A percentile compares a stretch with the other conserved stretches of the same genome.
These are phyloP conservation scores for Rhinopomastus cyanomelas DNA, from an alignment of 2,113 vertebrate species.

Conservation along the genomic window DNA sequence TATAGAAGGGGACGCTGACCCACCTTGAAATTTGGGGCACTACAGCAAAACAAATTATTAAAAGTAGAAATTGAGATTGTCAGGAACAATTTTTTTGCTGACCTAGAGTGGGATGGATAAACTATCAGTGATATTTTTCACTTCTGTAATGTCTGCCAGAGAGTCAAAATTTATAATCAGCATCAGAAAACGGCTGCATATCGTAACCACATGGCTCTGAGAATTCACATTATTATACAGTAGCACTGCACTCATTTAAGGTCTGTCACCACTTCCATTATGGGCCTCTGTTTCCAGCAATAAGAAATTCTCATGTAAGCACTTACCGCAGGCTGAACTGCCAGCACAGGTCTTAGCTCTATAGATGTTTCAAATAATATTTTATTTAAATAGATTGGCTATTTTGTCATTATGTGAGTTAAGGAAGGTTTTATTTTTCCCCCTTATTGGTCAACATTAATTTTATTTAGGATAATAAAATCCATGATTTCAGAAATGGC, in stretches of 20 bases:
- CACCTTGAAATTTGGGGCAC: background rate
- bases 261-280: slow-evolving; percentile 59
- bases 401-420: background rate
- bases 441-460: background rate
- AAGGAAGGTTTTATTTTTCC: background rate
- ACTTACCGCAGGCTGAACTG: background rate
- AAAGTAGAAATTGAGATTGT: background rate
- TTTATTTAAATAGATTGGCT: background rate
- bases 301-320: slow-evolving; percentile 7
- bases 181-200: slow-evolving; percentile 27
- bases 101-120: slow-evolving; percentile 8
- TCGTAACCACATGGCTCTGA: slow-evolving; percentile 60
- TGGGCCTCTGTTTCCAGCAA: slow-evolving; percentile 13
- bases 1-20: background rate
- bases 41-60: slow-evolving; percentile 15
- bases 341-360: background rate
- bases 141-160: slow-evolving; percentile 33
- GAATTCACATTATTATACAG: slow-evolving; percentile 54
- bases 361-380: background rate
- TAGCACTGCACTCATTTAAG: slow-evolving; percentile 57
- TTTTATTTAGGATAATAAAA: slow-evolving; percentile 15
- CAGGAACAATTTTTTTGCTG: slow-evolving; percentile 6
- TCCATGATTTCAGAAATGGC: background rate
- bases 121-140: slow-evolving; percentile 37
- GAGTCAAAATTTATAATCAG: slow-evolving; percentile 42